Evolutionary conservation across 2,888 invertebrate genomes (phyloP), one percentile per base, ranked within the genome.

Genomic region (Rhingia rostrata): DNA sequence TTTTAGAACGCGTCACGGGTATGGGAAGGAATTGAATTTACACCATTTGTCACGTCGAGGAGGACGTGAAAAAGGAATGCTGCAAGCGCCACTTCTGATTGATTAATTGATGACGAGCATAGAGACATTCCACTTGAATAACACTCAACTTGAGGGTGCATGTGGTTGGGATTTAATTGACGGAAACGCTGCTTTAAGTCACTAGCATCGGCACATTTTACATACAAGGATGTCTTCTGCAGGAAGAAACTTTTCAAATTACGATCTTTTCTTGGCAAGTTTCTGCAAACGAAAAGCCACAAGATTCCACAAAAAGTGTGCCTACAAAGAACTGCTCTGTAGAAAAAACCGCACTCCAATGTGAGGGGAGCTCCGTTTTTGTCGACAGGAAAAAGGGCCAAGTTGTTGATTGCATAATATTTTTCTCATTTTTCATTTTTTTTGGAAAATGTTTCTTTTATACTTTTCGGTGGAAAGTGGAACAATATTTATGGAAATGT

Each of bases 21-120:
- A 61, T 60, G 37, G 66, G 49, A 51, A 78, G 58, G 51, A 67
- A 78, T 83, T 78, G 67, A 78, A 78, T 64, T 69, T 69, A 58
- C 78, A 64, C 73, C 78, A 83, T 78, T 83, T 73, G 83, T 78
- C 83, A 78, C 73, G 61, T 54, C 66, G n/a, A n/a, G n/a, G 54
- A 63, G 63, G 63, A 45, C 41, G 35, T 33, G 41, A 10, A 56
- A 56, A 61, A 63, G 67, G 58, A 72, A 49, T 60, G 35, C 56
- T 77, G 39, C 14, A 33, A 78, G 63, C 35, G 43, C 61, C 56
- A 67, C 67, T 83, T 63, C 39, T 83, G 83, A 83, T 83, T 83
- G 83, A 83, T 83, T 73, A 78, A 83, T 83, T 78, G 83, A 83
- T 83, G 83, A 78, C 79, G 66, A 67, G 49, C 53, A 39, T 66